Base-by-base conservation (phyloP, 2,797 vertebrate species). In the Myotis findleyi region DNA sequence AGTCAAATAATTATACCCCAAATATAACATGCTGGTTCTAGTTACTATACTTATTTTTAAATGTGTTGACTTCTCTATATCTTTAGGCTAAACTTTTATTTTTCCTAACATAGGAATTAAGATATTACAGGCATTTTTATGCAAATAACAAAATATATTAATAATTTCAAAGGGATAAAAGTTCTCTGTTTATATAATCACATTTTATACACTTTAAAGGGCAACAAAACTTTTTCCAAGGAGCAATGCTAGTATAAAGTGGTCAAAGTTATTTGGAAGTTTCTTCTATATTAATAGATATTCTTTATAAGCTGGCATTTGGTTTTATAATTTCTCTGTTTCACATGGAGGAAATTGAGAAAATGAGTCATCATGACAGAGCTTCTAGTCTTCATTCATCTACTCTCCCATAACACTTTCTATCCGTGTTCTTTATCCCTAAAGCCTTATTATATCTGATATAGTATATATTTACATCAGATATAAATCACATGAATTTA, bases 311-410 rank as follows among this genome's bases (percentile, higher is more conserved):
- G 84, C 10, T 18, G 91, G 69, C 33, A n/a, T 94, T 23, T 1
- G 3, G 33, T 96, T 93, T 92, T 10, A 44, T 64, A 96, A 92
- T 92, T 97, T 97, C 53, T n/a, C 49, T 96, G 76, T 96, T 92
- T 91, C 95, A 94, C 83, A 80, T 5, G 85, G 87, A 93, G 93
- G 91, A 96, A 97, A 97, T 72, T 88, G 91, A 97, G 95, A 95
- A 97, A 98, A 97, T 87, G 81, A 97, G 93, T 44, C 95, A 97
- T 96, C 87, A 87, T 86, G 91, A 85, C 88, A 97, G 95, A 96
- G 94, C 86, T 96, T 97, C 93, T 62, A 14, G 59, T 14, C 36
- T 86, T 90, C 59, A 69, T 96, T 97, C 94, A 97, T 95, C 97
- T 97, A 77, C 95, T 69, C 59, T 97, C 14, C 25, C 0, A 1